A percentile compares a stretch with the other conserved stretches of the same genome.
These are phyloP conservation scores for Sarcophaga peregrina DNA, from an alignment of 1,140 invertebrate genomes.

Conservation along the genomic window DNA sequence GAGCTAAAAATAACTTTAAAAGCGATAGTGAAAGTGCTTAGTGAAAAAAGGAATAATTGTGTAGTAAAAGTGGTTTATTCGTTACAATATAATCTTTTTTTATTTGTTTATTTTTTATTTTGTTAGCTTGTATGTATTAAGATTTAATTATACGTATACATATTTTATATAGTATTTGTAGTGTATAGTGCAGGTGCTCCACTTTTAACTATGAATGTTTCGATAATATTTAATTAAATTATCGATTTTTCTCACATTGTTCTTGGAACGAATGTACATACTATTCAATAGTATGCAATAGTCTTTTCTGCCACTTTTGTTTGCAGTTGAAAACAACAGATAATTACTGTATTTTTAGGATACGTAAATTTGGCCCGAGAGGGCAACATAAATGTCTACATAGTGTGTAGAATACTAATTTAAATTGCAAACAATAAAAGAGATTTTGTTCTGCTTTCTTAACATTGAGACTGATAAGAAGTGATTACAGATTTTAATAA, in stretches of 20 bases:
- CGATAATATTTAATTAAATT: conserved; percentile 35
- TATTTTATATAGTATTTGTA: no score
- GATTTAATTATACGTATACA: not conserved
- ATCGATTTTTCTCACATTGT: conserved; percentile 29
- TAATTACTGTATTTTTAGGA: no score
- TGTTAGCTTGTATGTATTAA: not conserved
- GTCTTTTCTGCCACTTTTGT: not conserved
- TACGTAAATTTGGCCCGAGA: no score
- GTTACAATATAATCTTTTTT: not conserved
- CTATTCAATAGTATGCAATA: not conserved
- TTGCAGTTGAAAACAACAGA: no score
- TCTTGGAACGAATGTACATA: not conserved
- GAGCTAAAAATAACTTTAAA: not conserved
- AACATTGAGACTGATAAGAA: no score
- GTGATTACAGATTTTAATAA: no score
- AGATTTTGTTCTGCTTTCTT: no score
- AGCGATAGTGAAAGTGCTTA: not conserved
- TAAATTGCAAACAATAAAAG: no score
- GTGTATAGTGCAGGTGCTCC: not conserved
- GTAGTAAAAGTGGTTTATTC: not conserved
- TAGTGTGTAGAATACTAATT: no score
- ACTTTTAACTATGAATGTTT: not conserved
- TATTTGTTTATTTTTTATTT: not conserved
- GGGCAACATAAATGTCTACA: no score
- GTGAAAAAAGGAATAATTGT: conserved; percentile 25